Evolutionary conservation across 2,888 invertebrate species (phyloP), one percentile per base, ranked within the genome.

Genomic region (Ommatoiulus sabulosus): DNA sequence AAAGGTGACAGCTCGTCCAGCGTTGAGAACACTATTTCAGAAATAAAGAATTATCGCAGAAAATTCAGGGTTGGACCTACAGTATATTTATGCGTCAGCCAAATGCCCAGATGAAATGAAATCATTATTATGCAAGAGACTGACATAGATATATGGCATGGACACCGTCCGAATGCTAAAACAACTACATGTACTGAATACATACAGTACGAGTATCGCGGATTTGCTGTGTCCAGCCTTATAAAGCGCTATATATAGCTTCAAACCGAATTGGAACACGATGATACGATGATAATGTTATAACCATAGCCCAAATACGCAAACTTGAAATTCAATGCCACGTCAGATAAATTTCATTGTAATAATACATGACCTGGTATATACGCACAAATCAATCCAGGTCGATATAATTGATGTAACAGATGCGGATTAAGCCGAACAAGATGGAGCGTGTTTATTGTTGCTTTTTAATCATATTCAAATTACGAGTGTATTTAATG

Each of bases 1-100:
- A 72, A 72, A 72, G 72, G 72, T 72, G 72, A 72, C 72, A 72
- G 72, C 24, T 12, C 12, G 72, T 72, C 72, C 72, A 24, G 24
- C 24, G 7, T 10, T 72, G 72, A 72, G 72, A 72, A 24, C 72
- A 8, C 24, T 72, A 72, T 72, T 72, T 72, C 20, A 7, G 8
- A 72, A 72, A 72, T 24, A 24, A 72, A 72, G 24, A 72, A 72
- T 72, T 72, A 24, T 72, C 72, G 72, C 24, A 10, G 72, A 72
- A 72, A 72, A 72, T 24, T 2, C 24, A 24, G 72, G 72, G 72
- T 72, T 72, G 72, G 72, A 24, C 72, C 72, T 72, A 24, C 17
- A 10, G 12, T 15, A 12, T 48, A 48, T 20, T 20, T 72, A 72
- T 72, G 72, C 24, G 72, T 72, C 72, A 72, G 24, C 72, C 24